A percentile compares a stretch with the other conserved stretches of the same genome.
Conservation (phyloP, 2,888 invertebrate genomes). For the Corythucha ciliata region DNA sequence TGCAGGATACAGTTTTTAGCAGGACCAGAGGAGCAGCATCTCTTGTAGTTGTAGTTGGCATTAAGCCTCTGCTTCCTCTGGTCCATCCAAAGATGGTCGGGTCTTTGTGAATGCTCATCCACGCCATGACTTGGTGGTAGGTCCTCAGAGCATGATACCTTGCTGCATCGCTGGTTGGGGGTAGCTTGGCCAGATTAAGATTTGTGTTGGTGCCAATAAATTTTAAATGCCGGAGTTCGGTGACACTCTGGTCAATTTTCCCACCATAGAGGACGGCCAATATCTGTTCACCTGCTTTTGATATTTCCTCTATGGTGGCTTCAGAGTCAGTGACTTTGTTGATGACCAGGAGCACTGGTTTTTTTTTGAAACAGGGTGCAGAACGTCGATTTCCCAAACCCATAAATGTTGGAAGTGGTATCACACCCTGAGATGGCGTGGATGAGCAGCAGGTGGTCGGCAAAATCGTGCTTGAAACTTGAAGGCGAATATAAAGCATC, state of each 20-base stretch:
- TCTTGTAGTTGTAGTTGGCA: background rate
- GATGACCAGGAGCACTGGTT: conserved; percentile 15
- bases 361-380: conserved; percentile 16
- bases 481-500: conserved; percentile 4
- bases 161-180: conserved; percentile 30
- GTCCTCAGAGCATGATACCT: conserved; percentile 36
- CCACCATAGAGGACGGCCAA: conserved; percentile 18
- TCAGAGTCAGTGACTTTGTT: conserved; percentile 6
- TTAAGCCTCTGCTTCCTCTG: conserved; percentile 24
- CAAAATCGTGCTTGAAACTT: background rate
- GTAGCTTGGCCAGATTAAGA: conserved; percentile 20
- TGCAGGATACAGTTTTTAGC: background rate
- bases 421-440: conserved; percentile 11
- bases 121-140: conserved; percentile 36
- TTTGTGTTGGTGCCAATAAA: conserved; percentile 17
- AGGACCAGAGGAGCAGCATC: background rate
- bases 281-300: conserved; percentile 20
- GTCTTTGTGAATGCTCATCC: conserved; percentile 33
- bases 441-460: conserved; percentile 10
- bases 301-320: conserved; percentile 18
- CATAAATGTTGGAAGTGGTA: too few relatives aligned
- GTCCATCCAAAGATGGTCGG: conserved; percentile 37
- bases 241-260: conserved; percentile 6
- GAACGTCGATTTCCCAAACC: conserved; percentile 19
- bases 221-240: conserved; percentile 16